Base-by-base conservation (phyloP, 1,140 invertebrate genomes). In the Papilio xuthus region DNA sequence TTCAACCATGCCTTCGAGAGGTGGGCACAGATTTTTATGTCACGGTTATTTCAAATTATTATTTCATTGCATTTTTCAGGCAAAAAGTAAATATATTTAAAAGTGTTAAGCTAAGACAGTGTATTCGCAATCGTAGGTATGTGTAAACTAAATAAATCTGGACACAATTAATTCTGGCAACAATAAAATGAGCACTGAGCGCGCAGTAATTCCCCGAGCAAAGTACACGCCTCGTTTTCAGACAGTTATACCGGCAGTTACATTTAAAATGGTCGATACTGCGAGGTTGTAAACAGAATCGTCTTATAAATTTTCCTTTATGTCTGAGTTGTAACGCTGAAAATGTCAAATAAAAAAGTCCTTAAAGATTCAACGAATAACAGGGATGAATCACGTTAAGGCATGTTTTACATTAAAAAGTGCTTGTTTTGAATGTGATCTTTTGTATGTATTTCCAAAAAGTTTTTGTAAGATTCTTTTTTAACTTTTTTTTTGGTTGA, bases 101-200 rank as follows among this genome's bases (percentile, higher is more conserved):
- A 47, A 47, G 50, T 20, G 18, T 53, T 8, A 18, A 20, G 50
- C 18, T 9, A 53, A 53, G 6, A 47, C 15, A 18, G 8, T 53
- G 50, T n/a, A 53, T 9, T 20, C 50, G 1, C 7, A 20, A 53
- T 20, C n/a, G 18, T 8, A 20, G 8, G 50, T 53, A 53, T 53
- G n/a, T 53, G 50, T 8, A n/a, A 41, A 37, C 13, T 41, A 10
- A 23, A 41, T 71, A 71, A 71, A 71, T 71, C 69, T 71, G 15
- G 32, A 2, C 20, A 37, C 69, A 71, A 71, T 71, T 71, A 71
- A 71, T 71, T 71, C 69, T 71, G 69, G 69, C 41, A 71, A 71
- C 69, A 71, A 42, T 71, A 70, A 71, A 41, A 37, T 71, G 15
- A 23, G 15, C 18, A 37, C 41, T 71, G 37, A 71, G 69, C 32